A percentile compares a stretch with the other conserved stretches of the same genome.
These are phyloP conservation scores for Hypotaenidia philippensis DNA, from an alignment of 2,797 vertebrate species.

Conservation along the genomic window DNA sequence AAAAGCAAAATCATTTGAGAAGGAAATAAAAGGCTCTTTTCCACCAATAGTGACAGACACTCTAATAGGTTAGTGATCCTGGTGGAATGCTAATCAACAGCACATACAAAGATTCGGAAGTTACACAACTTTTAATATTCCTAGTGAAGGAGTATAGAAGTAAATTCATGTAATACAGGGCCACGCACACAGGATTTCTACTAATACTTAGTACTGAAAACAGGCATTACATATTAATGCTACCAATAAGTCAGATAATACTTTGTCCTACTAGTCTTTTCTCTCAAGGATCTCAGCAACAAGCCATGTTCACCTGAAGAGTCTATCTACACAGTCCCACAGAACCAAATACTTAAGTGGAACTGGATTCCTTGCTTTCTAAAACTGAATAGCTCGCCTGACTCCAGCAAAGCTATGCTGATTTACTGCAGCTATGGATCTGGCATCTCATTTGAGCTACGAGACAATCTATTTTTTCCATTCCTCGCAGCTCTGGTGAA, in stretches of 20 bases:
- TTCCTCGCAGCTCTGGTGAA: slow-evolving; percentile 31
- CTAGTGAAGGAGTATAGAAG: background rate
- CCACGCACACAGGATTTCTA: background rate
- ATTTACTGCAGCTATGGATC: slow-evolving; percentile 49
- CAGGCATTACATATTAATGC: background rate
- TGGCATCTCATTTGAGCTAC: slow-evolving; percentile 34
- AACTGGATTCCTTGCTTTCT: background rate
- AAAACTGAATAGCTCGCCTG: background rate
- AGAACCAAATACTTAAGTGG: background rate
- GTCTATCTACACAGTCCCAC: background rate
- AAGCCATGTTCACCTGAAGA: background rate
- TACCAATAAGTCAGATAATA: background rate
- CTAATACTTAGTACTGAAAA: background rate
- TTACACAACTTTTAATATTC: slow-evolving; percentile 32
- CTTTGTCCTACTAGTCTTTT: background rate
- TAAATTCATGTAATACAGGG: background rate
- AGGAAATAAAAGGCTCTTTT: slow-evolving; percentile 52
- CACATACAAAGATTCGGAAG: slow-evolving; percentile 44
- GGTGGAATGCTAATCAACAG: slow-evolving; percentile 69
- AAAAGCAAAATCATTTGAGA: slow-evolving; percentile 70
- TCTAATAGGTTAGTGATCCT: slow-evolving; percentile 65
- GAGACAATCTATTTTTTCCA: slow-evolving; percentile 39
- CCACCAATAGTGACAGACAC: slow-evolving; percentile 48
- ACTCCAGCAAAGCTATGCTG: background rate
- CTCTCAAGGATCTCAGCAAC: background rate